These are phyloP conservation scores for Sycophila texana DNA, from an alignment of 2,888 invertebrate genomes.

Conservation along the genomic window DNA sequence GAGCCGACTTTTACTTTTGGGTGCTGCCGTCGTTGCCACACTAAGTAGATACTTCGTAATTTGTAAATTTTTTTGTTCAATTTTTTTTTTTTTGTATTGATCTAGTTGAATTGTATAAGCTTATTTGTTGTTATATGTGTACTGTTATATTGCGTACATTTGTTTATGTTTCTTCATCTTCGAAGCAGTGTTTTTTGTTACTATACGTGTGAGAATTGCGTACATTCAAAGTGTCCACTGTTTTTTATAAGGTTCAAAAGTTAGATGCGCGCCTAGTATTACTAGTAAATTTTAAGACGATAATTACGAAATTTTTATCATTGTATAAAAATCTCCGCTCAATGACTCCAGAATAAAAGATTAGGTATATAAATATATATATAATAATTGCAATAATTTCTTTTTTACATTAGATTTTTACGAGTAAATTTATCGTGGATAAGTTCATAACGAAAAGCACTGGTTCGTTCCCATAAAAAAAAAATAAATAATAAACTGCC, in stretches of 20 bases:
- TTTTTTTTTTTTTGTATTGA: slow-evolving; percentile 11
- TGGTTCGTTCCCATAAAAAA: slow-evolving; percentile 13
- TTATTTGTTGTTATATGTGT: slow-evolving; percentile 34
- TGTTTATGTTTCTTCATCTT: slow-evolving; percentile 17
- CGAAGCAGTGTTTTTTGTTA: slow-evolving; percentile 41
- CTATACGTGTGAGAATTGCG: not conserved
- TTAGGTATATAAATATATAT: too few species aligned
- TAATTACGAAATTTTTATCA: too few species aligned
- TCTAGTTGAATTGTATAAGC: slow-evolving; percentile 13
- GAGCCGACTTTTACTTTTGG: slow-evolving; percentile 4
- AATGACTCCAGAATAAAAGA: too few species aligned
- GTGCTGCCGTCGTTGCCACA: slow-evolving; percentile 33
- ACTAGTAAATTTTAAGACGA: too few species aligned
- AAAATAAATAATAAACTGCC: slow-evolving; percentile 18
- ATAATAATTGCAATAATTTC: not conserved
- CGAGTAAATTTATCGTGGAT: not conserved
- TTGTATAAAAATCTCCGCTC: too few species aligned
- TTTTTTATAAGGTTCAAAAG: too few species aligned
- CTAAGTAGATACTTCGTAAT: slow-evolving; percentile 27
- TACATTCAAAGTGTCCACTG: too few species aligned
- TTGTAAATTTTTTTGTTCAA: slow-evolving; percentile 11
- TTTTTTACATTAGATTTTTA: too few species aligned
- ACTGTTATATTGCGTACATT: slow-evolving; percentile 2
- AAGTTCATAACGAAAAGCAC: slow-evolving; percentile 26
- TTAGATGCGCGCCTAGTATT: too few species aligned